These are phyloP conservation scores for Zootermopsis nevadensis DNA, from an alignment of 2,888 invertebrate genomes.

Conservation along the genomic window DNA sequence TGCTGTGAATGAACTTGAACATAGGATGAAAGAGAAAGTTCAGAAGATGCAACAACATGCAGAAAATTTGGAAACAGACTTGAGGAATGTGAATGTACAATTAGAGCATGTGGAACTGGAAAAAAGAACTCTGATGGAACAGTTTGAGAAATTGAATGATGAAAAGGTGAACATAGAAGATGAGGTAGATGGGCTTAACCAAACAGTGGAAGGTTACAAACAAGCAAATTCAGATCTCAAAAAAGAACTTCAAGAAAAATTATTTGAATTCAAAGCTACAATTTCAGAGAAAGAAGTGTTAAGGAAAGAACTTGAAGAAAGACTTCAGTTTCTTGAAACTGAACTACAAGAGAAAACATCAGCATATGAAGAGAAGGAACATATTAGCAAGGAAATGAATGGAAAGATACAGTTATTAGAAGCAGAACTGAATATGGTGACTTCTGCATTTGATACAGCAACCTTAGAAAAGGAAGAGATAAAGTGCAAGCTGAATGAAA, in stretches of 20 bases:
- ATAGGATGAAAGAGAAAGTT: conserved; percentile 61
- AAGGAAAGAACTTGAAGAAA: conserved; percentile 47
- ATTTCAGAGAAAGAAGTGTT: conserved; percentile 52
- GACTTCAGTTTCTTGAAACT: conserved; percentile 6
- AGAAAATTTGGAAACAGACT: conserved; percentile 62
- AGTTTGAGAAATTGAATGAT: conserved; percentile 59
- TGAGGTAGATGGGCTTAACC: conserved; percentile 58
- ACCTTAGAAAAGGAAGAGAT: conserved; percentile 51
- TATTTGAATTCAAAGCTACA: conserved; percentile 55
- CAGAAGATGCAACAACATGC: conserved; percentile 62
- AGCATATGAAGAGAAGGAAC: not conserved
- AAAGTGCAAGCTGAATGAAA: conserved; percentile 45
- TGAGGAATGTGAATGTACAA: conserved; percentile 62
- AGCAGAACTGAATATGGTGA: not conserved
- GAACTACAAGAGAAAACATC: conserved; percentile 24
- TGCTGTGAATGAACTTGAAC: conserved; percentile 56
- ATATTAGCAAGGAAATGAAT: conserved; percentile 55
- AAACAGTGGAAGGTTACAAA: conserved; percentile 59
- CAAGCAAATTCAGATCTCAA: conserved; percentile 57
- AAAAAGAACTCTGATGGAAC: conserved; percentile 59
- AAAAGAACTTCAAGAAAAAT: conserved; percentile 52
- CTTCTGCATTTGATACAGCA: conserved; percentile 56
- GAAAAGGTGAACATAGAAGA: conserved; percentile 58
- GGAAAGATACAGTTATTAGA: conserved; percentile 56
- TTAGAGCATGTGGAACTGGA: conserved; percentile 59